Evolutionary conservation across 2,888 invertebrate genomes (phyloP).

Genomic region (Strigamia maritima): DNA sequence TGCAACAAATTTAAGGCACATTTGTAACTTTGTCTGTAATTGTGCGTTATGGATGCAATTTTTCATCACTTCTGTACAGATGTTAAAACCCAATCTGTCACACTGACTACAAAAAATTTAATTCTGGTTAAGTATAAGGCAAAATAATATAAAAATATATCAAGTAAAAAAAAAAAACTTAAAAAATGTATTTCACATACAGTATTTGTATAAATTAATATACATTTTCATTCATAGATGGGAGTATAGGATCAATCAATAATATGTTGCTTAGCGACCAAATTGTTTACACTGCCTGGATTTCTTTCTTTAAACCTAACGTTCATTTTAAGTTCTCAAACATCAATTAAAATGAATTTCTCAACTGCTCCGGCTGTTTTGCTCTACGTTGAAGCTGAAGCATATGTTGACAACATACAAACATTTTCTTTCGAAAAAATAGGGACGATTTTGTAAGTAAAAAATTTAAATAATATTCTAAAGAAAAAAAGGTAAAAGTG

Average conservation of each 20-base stretch:
- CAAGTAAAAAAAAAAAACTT: too few relatives aligned
- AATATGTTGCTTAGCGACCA: not conserved
- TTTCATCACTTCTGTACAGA: too few relatives aligned
- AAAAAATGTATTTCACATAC: too few relatives aligned
- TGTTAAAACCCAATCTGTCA: too few relatives aligned
- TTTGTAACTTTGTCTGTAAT: too few relatives aligned
- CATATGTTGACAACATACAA: constrained; percentile 69
- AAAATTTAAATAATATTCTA: constrained; percentile 52
- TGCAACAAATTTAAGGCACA: too few relatives aligned
- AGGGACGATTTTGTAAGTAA: constrained; percentile 58
- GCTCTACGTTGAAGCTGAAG: constrained; percentile 62
- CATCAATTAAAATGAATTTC: not conserved
- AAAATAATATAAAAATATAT: too few relatives aligned
- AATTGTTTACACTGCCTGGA: not conserved
- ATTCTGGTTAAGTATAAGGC: too few relatives aligned
- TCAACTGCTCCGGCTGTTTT: not conserved
- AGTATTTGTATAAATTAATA: not conserved
- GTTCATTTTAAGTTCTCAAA: not conserved
- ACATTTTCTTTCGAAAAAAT: constrained; percentile 65
- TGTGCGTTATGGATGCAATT: too few relatives aligned
- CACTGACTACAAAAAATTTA: too few relatives aligned
- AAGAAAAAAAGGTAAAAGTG: too few relatives aligned
- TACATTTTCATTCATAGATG: not conserved
- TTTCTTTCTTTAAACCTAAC: not conserved
- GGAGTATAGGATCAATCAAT: not conserved